A percentile compares a stretch with the other conserved stretches of the same genome.
phyloP scores from a whole-genome alignment of 92 coral and sea anemone genomes.

The Nematostella vectensis region DNA sequence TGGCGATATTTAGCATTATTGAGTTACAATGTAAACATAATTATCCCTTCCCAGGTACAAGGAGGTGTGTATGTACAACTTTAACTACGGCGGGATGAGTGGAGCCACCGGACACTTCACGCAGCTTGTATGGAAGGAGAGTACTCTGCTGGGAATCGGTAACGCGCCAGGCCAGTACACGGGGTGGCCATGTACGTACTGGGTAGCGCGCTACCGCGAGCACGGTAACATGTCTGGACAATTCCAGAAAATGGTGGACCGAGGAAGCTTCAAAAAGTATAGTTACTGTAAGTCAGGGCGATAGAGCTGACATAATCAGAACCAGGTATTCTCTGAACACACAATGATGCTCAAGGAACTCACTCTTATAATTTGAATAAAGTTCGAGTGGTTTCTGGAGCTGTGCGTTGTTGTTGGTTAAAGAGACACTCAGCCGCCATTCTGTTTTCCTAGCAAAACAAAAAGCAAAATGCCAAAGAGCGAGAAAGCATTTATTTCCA shows the following conservation, averaged over 20 bases:
- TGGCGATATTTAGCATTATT: no score
- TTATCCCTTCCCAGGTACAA: slow-evolving; percentile 51
- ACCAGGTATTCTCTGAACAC: no score
- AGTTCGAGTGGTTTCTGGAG: no score
- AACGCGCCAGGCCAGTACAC: slow-evolving; percentile 41
- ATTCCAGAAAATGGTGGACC: slow-evolving; percentile 44
- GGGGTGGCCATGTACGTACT: slow-evolving; percentile 46
- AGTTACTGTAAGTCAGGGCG: slow-evolving; percentile 23
- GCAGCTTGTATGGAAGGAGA: slow-evolving; percentile 74
- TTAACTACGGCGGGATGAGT: slow-evolving; percentile 29
- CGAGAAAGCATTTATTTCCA: no score
- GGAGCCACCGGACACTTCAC: slow-evolving; percentile 45
- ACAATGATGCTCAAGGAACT: no score
- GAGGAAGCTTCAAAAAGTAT: slow-evolving; percentile 53
- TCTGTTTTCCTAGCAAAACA: no score
- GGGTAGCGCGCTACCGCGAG: slow-evolving; percentile 79
- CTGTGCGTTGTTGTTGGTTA: no score
- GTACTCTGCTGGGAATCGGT: slow-evolving; percentile 75
- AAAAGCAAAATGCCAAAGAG: no score
- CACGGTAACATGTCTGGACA: slow-evolving; percentile 54
- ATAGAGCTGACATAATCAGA: no score
- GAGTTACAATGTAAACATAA: no score
- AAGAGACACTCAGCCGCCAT: no score
- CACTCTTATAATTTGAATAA: no score
- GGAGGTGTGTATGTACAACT: slow-evolving; percentile 47